phyloP scores from a whole-genome alignment of 2,888 invertebrate species.

The Apeira syringaria region DNA sequence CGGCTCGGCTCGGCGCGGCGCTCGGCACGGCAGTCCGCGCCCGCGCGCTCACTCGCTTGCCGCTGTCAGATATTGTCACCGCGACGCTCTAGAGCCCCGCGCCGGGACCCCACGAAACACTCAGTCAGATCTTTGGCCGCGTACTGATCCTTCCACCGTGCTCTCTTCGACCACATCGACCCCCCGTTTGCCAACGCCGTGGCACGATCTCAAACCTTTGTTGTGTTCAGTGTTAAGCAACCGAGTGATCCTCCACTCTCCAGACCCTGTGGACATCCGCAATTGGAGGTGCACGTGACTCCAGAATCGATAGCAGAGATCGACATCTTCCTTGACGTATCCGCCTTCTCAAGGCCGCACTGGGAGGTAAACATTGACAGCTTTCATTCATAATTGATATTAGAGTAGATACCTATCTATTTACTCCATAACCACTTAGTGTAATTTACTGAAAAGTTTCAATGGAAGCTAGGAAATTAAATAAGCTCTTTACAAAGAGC shows the following conservation, averaged over 20 bases:
- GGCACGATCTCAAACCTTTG: constrained; percentile 15
- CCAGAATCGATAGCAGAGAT: constrained; percentile 52
- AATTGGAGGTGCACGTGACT: constrained; percentile 45
- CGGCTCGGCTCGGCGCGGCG: constrained; percentile 49
- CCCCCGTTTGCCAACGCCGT: constrained; percentile 1
- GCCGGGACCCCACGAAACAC: constrained; percentile 5
- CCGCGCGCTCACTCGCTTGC: constrained; percentile 46
- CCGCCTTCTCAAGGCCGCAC: constrained; percentile 60
- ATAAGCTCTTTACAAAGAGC: constrained; percentile 6
- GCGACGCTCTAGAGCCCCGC: constrained; percentile 18
- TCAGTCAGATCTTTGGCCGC: constrained; percentile 35
- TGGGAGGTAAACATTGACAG: constrained; percentile 62
- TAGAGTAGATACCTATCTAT: too few relatives aligned
- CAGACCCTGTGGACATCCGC: constrained; percentile 42
- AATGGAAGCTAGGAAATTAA: background rate
- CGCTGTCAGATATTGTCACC: constrained; percentile 16
- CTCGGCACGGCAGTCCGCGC: constrained; percentile 47
- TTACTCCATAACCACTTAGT: too few relatives aligned
- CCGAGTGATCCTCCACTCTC: constrained; percentile 41
- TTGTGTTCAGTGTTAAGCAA: constrained; percentile 40
- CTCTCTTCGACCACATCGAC: background rate
- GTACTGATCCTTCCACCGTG: constrained; percentile 27
- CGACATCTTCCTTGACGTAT: constrained; percentile 40
- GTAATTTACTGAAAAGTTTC: too few relatives aligned
- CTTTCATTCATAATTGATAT: constrained; percentile 48